Percentiles rank a stretch among this genome's conserved stretches.
Evolutionary conservation across 2,888 invertebrate genomes (phyloP).

Genomic region (Idaea aversata): DNA sequence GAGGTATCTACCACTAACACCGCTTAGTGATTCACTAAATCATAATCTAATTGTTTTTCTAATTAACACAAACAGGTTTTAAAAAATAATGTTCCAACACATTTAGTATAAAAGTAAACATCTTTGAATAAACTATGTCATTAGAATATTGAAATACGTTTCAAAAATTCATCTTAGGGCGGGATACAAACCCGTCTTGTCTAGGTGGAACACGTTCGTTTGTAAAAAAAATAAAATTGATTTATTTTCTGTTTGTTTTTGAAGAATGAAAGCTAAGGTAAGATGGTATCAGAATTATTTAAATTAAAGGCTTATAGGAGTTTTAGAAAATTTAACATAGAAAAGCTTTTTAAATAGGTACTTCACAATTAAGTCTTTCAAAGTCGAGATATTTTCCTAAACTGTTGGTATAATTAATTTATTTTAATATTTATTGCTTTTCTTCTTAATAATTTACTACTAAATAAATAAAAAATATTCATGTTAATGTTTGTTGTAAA

Average conservation of each 20-base stretch:
- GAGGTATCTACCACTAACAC: too few species aligned
- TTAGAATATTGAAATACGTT: not conserved
- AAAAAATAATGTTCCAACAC: too few species aligned
- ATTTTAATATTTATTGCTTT: too few species aligned
- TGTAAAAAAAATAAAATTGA: not conserved
- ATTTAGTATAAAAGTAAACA: too few species aligned
- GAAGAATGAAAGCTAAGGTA: not conserved
- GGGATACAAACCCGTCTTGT: not conserved
- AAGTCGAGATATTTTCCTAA: not conserved
- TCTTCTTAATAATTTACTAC: too few species aligned
- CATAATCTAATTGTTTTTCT: not conserved
- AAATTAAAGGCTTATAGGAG: not conserved
- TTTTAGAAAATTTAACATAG: not conserved
- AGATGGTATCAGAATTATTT: not conserved
- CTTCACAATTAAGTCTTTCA: not conserved
- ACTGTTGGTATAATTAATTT: too few species aligned
- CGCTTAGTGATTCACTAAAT: not conserved
- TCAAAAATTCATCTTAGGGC: not conserved
- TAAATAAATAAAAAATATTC: too few species aligned
- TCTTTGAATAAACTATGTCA: not conserved
- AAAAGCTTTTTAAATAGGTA: not conserved
- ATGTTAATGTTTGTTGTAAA: too few species aligned
- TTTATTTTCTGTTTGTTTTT: not conserved
- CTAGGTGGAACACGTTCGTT: not conserved
- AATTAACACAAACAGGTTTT: not conserved